Conservation (phyloP, 2,888 invertebrate species). For the Acrobeloides nanus region DNA sequence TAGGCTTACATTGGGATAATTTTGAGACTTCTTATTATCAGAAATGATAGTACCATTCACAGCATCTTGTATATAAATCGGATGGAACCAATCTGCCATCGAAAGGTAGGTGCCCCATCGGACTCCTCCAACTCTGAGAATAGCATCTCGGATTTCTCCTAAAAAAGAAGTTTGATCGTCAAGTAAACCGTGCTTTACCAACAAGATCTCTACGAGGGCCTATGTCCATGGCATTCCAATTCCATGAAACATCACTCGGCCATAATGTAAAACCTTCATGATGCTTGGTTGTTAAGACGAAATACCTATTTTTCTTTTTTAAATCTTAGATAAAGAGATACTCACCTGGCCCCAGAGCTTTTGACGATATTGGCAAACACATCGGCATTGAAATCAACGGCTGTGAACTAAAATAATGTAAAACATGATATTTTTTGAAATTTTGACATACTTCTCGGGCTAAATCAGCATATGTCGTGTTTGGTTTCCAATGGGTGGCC, state of each 20-base stretch:
- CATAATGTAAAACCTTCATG: conserved; percentile 59
- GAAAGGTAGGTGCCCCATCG: conserved; percentile 51
- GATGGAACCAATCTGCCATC: conserved; percentile 51
- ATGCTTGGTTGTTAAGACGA: conserved; percentile 58
- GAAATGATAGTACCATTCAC: too few species aligned
- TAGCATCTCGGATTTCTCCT: background rate
- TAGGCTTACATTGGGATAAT: conserved; percentile 51
- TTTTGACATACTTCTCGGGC: conserved; percentile 57
- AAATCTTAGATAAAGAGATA: too few species aligned
- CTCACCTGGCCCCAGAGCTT: conserved; percentile 75
- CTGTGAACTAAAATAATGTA: conserved; percentile 65
- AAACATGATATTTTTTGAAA: background rate
- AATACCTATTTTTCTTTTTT: conserved; percentile 56
- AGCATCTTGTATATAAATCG: conserved; percentile 32
- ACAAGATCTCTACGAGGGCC: conserved; percentile 58
- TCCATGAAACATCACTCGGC: conserved; percentile 11
- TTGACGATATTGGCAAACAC: conserved; percentile 76
- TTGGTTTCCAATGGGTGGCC: conserved; percentile 72
- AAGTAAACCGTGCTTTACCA: too few species aligned
- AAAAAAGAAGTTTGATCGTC: too few species aligned
- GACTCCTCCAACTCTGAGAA: conserved; percentile 20
- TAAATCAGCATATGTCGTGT: conserved; percentile 84
- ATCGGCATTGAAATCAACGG: conserved; percentile 77
- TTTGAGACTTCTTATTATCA: conserved; percentile 27
- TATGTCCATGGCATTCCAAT: conserved; percentile 46